Percentiles rank a stretch among this genome's conserved stretches.
phyloP scores from a whole-genome alignment of 2,113 vertebrate genomes.

The Oxyruncus cristatus region DNA sequence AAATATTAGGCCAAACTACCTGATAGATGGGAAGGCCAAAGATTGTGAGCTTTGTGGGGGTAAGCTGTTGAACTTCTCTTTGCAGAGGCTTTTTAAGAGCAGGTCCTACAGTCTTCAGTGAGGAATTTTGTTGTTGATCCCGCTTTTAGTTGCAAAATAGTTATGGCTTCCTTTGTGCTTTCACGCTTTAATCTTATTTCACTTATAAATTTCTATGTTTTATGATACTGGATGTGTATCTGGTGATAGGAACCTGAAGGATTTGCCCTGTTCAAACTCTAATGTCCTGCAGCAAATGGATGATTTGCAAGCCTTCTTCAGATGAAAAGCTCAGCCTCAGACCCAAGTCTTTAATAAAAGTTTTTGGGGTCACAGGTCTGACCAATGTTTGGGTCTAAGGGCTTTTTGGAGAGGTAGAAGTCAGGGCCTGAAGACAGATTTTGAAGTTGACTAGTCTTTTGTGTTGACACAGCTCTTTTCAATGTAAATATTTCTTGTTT shows the following conservation, averaged over 20 bases:
- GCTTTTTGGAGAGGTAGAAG: not conserved
- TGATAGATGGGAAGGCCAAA: not conserved
- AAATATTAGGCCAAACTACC: not conserved
- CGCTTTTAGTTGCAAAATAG: not conserved
- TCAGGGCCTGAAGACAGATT: not conserved
- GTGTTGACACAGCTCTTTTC: not conserved
- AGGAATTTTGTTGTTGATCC: not conserved
- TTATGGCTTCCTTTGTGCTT: not conserved
- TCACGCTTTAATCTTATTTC: not conserved
- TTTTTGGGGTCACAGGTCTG: not conserved
- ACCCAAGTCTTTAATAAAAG: not conserved
- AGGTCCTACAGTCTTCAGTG: not conserved
- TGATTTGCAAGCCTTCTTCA: not conserved
- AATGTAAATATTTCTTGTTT: not conserved
- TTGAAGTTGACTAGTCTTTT: not conserved
- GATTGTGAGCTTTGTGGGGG: accelerated
- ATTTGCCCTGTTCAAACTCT: not conserved
- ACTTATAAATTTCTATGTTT: not conserved
- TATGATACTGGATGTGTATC: not conserved
- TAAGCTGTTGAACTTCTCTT: not conserved
- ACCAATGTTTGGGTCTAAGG: not conserved
- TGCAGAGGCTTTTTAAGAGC: not conserved
- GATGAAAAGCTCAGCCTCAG: not conserved
- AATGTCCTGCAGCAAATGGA: not conserved
- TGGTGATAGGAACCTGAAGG: not conserved